Evolutionary conservation across 2,888 invertebrate genomes (phyloP).

Genomic region (Tridacna gigas): DNA sequence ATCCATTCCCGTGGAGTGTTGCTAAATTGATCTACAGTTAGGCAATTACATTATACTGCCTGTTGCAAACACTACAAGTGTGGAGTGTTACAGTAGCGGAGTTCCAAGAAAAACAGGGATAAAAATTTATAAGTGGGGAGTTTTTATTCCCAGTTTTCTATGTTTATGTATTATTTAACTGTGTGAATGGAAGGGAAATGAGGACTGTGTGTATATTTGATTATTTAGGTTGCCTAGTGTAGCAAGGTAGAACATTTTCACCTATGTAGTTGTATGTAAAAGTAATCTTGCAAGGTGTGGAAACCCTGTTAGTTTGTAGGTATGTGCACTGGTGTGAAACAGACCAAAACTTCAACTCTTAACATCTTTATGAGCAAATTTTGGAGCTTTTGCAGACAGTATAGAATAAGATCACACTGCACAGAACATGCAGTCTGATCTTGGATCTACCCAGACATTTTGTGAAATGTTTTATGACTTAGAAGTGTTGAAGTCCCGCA

Average conservation of each 20-base stretch:
- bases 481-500: no score
- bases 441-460: no score
- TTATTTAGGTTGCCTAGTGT: conserved; percentile 12
- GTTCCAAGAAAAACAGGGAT: no score
- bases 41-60: conserved; percentile 23
- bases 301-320: background rate
- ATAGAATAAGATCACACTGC: no score
- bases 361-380: no score
- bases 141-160: no score
- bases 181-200: conserved; percentile 8
- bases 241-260: background rate
- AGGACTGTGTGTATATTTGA: conserved; percentile 4
- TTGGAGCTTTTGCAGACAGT: no score
- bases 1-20: conserved; percentile 4
- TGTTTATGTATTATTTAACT: no score
- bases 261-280: conserved; percentile 7
- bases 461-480: no score
- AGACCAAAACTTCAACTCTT: background rate
- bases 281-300: background rate
- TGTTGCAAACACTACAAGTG: conserved; percentile 10
- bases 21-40: conserved; percentile 29
- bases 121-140: no score
- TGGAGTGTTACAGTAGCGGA: no score
- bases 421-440: no score
- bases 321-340: conserved; percentile 21